Conservation (phyloP, 2,888 invertebrate species). For the Ceramica pisi region DNA sequence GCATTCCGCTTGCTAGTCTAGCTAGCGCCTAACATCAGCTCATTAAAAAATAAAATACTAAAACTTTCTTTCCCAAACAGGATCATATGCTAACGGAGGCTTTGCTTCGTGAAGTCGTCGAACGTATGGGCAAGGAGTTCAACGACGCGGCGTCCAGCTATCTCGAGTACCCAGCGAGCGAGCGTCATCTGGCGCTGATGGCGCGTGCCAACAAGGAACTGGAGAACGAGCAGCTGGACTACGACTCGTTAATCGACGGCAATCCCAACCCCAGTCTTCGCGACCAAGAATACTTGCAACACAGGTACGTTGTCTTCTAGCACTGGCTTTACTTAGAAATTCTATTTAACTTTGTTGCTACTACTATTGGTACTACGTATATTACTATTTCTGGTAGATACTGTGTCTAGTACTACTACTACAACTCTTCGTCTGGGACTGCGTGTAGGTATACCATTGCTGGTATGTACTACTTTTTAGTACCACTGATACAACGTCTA, state of each 20-base stretch:
- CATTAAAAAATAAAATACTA: neutral
- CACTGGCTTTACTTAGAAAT: neutral
- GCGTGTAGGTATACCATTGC: no score
- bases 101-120: slow-evolving; percentile 94
- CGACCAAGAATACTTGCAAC: slow-evolving; percentile 97
- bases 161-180: slow-evolving; percentile 91
- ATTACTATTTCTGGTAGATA: neutral
- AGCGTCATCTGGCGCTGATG: slow-evolving; percentile 85
- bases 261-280: slow-evolving; percentile 95
- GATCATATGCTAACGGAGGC: slow-evolving; percentile 93
- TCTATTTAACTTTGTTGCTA: no score
- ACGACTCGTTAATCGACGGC: slow-evolving; percentile 93
- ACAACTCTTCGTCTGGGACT: no score
- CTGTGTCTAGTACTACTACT: neutral
- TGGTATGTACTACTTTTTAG: neutral
- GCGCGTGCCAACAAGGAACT: slow-evolving; percentile 91
- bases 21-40: no score
- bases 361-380: no score
- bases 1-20: no score
- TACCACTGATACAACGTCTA: neutral
- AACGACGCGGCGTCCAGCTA: slow-evolving; percentile 92
- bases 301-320: slow-evolving; percentile 86
- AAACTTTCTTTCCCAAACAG: slow-evolving; percentile 70
- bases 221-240: slow-evolving; percentile 93
- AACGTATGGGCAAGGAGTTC: slow-evolving; percentile 94